Evolutionary conservation across 2,113 vertebrate species (phyloP).

Genomic region (Serranochromis macrocephalus): DNA sequence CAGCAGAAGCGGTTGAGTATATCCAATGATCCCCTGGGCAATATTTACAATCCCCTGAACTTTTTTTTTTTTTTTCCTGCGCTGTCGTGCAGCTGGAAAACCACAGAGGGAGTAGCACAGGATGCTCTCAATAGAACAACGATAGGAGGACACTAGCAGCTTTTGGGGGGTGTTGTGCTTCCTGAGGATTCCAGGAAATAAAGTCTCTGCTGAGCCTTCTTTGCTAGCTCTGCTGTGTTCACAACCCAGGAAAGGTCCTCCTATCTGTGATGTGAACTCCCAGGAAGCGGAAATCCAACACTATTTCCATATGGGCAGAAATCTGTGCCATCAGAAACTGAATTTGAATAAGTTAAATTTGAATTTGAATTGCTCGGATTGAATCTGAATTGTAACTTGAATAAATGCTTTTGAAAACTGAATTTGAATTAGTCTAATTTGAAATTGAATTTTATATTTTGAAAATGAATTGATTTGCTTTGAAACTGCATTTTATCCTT

Average conservation of each 20-base stretch:
- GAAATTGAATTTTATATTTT: no score
- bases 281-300: background rate
- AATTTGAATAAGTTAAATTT: no score
- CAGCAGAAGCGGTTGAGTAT: rapidly evolving
- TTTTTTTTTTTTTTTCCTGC: background rate
- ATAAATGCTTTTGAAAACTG: no score
- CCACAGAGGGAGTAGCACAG: background rate
- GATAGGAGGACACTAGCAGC: rapidly evolving
- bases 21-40: background rate
- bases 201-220: background rate
- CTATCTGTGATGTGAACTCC: background rate
- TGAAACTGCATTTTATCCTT: no score
- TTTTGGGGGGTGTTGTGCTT: background rate
- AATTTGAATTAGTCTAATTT: no score
- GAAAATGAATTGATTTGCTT: no score
- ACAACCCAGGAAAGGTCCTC: background rate
- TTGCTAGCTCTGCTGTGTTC: background rate
- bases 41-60: background rate
- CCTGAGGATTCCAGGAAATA: background rate
- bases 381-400: no score
- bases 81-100: background rate
- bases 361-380: no score
- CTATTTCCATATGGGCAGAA: background rate
- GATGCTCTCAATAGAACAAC: background rate
- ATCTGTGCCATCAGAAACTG: no score